Percentiles rank a stretch among this genome's conserved stretches.
Conservation (phyloP, 2,888 invertebrate species). For the Notocelia uddmanniana region DNA sequence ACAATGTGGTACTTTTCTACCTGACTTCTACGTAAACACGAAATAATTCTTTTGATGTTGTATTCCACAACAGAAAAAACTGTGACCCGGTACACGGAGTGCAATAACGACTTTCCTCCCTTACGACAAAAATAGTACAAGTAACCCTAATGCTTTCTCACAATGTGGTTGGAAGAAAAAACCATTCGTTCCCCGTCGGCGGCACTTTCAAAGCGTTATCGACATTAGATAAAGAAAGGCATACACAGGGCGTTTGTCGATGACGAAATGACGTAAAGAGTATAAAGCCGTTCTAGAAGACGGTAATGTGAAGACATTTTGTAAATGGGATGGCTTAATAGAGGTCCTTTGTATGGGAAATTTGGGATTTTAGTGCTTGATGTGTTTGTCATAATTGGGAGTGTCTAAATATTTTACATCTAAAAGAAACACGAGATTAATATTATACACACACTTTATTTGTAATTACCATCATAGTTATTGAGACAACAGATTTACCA, state of each 20-base stretch:
- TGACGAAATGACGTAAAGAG: slow-evolving; percentile 3
- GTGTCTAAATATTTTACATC: not conserved
- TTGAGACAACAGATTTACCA: no score
- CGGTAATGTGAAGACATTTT: not conserved
- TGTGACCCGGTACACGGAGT: not conserved
- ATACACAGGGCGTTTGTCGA: slow-evolving; percentile 24
- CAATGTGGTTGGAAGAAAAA: slow-evolving; percentile 30
- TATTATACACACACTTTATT: no score
- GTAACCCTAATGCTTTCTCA: slow-evolving; percentile 22
- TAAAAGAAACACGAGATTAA: no score
- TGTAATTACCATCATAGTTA: no score
- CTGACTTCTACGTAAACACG: not conserved
- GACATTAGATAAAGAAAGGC: slow-evolving; percentile 41
- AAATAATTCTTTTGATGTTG: not conserved
- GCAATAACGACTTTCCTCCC: slow-evolving; percentile 21
- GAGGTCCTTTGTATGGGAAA: slow-evolving; percentile 13
- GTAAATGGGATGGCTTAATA: not conserved
- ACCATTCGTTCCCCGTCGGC: slow-evolving; percentile 28
- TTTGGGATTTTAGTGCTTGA: not conserved
- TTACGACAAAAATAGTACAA: slow-evolving; percentile 25
- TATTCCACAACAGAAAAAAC: not conserved
- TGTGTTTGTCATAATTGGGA: not conserved
- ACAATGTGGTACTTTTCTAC: not conserved
- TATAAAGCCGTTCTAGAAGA: not conserved
- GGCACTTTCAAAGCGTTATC: slow-evolving; percentile 49